Conservation (phyloP, 2,888 invertebrate species). For the Craniophora ligustri region DNA sequence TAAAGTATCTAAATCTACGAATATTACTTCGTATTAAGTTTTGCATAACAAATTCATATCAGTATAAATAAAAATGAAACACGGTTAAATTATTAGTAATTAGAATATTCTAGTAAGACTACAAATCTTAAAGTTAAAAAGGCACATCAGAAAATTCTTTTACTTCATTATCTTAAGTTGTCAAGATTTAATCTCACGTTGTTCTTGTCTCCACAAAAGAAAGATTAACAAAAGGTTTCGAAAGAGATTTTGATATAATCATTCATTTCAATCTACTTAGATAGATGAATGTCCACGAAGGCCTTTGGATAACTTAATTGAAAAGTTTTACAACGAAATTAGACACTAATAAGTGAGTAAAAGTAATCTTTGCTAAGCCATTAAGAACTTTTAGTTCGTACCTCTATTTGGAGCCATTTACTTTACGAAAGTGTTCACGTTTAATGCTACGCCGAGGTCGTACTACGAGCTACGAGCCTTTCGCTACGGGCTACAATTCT, state of each 20-base stretch:
- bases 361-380: conserved; percentile 45
- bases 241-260: conserved; percentile 56
- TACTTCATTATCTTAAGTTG: conserved; percentile 48
- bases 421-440: conserved; percentile 15
- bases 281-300: conserved; percentile 46
- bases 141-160: conserved; percentile 43
- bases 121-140: conserved; percentile 40
- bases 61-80: conserved; percentile 5
- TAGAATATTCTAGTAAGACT: conserved; percentile 20
- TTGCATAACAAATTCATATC: conserved; percentile 12
- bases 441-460: conserved; percentile 46
- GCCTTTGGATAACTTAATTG: conserved; percentile 56
- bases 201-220: conserved; percentile 54
- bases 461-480: conserved; percentile 30
- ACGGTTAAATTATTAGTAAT: conserved; percentile 34
- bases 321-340: conserved; percentile 53
- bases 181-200: conserved; percentile 57
- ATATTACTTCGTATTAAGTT: conserved; percentile 38
- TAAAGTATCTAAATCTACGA: conserved; percentile 43
- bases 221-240: conserved; percentile 55
- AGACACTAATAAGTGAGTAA: conserved; percentile 41
- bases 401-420: conserved; percentile 22
- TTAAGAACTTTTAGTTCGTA: conserved; percentile 31
- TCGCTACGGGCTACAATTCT: conserved; percentile 7
- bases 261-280: conserved; percentile 55